A percentile compares a stretch with the other conserved stretches of the same genome.
These are phyloP conservation scores for Drosophila pectinifera DNA, from an alignment of 1,140 invertebrate species.

Conservation along the genomic window DNA sequence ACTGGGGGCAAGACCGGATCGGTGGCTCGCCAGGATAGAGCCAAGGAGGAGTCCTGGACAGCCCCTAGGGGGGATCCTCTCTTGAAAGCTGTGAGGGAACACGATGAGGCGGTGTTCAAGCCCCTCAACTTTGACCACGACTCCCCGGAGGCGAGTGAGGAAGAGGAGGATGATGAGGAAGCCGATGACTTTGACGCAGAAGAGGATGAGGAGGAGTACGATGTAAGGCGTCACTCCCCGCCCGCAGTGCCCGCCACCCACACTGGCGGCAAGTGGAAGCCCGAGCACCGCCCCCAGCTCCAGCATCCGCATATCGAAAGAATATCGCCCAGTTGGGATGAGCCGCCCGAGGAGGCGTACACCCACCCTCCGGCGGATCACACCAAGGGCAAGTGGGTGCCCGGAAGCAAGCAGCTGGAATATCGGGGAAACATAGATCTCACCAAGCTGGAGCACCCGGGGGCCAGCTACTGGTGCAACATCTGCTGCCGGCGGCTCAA, in stretches of 20 bases:
- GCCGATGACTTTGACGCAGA: slow-evolving; percentile 84
- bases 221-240: slow-evolving; percentile 84
- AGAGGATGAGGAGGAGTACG: slow-evolving; percentile 87
- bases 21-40: slow-evolving; percentile 20
- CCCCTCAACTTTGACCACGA: slow-evolving; percentile 79
- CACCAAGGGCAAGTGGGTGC: slow-evolving; percentile 92
- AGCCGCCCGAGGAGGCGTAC: slow-evolving; percentile 54
- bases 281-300: slow-evolving; percentile 75
- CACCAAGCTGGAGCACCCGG: slow-evolving; percentile 85
- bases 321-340: slow-evolving; percentile 74
- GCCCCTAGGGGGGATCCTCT: slow-evolving; percentile 85
- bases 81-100: slow-evolving; percentile 87
- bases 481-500: slow-evolving; percentile 91
- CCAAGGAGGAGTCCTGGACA: slow-evolving; percentile 52
- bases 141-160: slow-evolving; percentile 77
- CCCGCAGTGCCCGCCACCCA: slow-evolving; percentile 87
- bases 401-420: slow-evolving; percentile 86
- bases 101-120: slow-evolving; percentile 83
- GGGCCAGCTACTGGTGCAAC: slow-evolving; percentile 89
- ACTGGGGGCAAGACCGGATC: slow-evolving; percentile 84
- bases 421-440: slow-evolving; percentile 85
- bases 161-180: slow-evolving; percentile 85
- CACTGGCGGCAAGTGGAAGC: slow-evolving; percentile 91
- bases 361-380: slow-evolving; percentile 88
- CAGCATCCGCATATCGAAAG: slow-evolving; percentile 61